Percentiles rank a stretch among this genome's conserved stretches.
phyloP scores from a whole-genome alignment of 2,113 vertebrate genomes.

The Cephalopholis sonnerati region DNA sequence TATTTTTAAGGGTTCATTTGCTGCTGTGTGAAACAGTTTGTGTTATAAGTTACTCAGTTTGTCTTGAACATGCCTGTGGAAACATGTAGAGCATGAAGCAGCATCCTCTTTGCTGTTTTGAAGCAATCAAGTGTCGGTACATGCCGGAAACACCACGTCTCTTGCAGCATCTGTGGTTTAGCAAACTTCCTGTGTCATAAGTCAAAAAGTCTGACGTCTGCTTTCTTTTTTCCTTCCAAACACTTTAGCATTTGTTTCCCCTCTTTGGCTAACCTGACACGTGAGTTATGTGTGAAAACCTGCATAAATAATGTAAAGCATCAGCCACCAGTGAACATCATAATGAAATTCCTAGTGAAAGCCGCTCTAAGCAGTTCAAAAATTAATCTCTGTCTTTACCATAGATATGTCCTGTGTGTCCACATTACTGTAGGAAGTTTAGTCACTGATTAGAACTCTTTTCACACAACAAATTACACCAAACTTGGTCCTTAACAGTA shows the following conservation, averaged over 20 bases:
- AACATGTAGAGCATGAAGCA: constrained; percentile 29
- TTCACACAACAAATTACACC: not conserved
- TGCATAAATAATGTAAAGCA: not conserved
- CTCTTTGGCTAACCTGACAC: not conserved
- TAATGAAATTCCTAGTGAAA: constrained; percentile 2
- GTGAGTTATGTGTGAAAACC: not conserved
- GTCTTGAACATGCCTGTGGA: not conserved
- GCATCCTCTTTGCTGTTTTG: constrained; percentile 38
- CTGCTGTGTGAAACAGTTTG: not conserved
- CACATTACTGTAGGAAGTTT: not conserved
- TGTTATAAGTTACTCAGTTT: not conserved
- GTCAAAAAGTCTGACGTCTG: constrained; percentile 24
- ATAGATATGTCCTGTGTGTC: not conserved
- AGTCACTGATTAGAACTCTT: not conserved
- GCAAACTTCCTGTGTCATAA: constrained; percentile 65
- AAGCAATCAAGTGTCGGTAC: not conserved
- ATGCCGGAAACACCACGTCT: constrained; percentile 47
- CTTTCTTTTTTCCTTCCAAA: not conserved
- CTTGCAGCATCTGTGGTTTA: constrained; percentile 61
- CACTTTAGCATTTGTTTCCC: not conserved
- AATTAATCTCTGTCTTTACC: not conserved
- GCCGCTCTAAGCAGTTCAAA: not conserved
- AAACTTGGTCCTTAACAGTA: not conserved
- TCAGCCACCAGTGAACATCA: not conserved
- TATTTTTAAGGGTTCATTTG: not conserved